These are phyloP conservation scores for Dipodomys merriami DNA, from an alignment of 2,113 vertebrate species.

Conservation along the genomic window DNA sequence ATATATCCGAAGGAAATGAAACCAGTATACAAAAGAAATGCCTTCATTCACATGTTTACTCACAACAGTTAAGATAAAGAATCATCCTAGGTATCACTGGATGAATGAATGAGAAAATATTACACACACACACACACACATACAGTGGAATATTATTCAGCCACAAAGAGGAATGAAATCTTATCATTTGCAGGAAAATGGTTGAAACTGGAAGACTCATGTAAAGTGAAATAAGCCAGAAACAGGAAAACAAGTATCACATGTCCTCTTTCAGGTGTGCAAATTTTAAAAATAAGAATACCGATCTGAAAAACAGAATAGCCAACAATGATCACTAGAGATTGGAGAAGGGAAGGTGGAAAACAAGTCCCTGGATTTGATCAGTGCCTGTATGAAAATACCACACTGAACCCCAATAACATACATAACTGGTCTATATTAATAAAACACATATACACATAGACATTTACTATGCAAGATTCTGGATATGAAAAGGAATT, in stretches of 20 bases:
- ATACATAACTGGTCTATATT: neutral
- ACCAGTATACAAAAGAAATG: neutral
- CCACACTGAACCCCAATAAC: neutral
- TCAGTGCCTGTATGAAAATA: neutral
- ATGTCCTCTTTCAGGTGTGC: neutral
- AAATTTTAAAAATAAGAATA: neutral
- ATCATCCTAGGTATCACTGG: neutral
- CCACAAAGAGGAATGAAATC: neutral
- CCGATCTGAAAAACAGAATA: neutral
- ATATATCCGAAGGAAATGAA: neutral
- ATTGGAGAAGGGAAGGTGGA: neutral
- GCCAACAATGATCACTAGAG: neutral
- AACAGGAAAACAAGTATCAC: neutral
- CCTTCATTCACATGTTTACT: neutral
- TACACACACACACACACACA: neutral
- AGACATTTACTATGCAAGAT: neutral
- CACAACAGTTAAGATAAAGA: neutral
- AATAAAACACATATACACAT: neutral
- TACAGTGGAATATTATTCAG: neutral
- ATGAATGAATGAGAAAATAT: neutral
- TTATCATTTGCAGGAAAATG: neutral
- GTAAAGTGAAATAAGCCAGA: neutral
- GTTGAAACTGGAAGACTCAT: neutral
- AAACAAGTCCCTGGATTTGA: neutral
- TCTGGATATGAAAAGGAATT: neutral